Conservation (phyloP, 2,797 vertebrate genomes). For the Oreochromis grahami region DNA sequence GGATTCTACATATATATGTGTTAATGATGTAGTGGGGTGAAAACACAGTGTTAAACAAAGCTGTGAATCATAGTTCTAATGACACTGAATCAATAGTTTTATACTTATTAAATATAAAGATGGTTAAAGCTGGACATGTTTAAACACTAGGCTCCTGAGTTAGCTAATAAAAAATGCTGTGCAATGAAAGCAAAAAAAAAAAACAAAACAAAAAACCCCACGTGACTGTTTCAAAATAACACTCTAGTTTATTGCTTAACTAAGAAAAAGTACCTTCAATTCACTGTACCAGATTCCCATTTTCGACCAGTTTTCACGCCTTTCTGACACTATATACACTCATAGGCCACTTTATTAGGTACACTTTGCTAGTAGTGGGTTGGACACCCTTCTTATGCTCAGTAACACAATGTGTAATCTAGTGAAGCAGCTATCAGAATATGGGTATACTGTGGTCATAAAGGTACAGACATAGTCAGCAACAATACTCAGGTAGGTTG, state of each 20-base stretch:
- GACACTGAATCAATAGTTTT: not conserved
- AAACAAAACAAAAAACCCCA: too few relatives aligned
- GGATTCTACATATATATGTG: not conserved
- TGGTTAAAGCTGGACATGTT: not conserved
- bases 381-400: not conserved
- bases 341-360: not conserved
- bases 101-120: not conserved
- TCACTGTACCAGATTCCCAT: not conserved
- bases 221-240: not conserved
- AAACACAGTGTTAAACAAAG: not conserved
- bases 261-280: not conserved
- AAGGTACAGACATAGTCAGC: not conserved
- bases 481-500: not conserved
- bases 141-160: not conserved
- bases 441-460: not conserved
- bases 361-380: not conserved
- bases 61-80: not conserved
- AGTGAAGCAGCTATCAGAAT: not conserved
- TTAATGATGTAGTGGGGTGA: not conserved
- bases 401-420: not conserved
- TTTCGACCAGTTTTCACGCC: not conserved
- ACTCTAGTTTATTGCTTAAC: not conserved
- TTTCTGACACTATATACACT: not conserved
- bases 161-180: not conserved
- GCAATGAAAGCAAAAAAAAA: rapidly evolving